Evolutionary conservation across 2,888 invertebrate genomes (phyloP).

Genomic region (Eupithecia dodoneata): DNA sequence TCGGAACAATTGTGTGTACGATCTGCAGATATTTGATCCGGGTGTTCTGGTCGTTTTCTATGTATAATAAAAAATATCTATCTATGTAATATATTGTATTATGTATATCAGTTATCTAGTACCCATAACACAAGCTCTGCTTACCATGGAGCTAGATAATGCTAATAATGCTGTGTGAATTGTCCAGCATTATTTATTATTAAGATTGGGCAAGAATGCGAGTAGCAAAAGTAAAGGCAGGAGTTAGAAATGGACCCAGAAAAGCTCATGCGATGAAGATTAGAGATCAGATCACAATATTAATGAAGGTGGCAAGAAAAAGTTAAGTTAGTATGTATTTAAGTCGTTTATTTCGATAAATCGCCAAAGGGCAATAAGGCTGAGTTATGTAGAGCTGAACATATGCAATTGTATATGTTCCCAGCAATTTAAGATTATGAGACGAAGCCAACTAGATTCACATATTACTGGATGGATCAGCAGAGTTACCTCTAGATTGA

Average conservation of each 20-base stretch:
- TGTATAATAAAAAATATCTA: too few species aligned
- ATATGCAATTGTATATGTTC: too few species aligned
- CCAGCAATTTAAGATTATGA: not conserved
- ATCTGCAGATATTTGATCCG: too few species aligned
- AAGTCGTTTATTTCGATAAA: not conserved
- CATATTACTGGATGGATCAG: not conserved
- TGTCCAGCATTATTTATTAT: too few species aligned
- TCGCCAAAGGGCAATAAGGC: not conserved
- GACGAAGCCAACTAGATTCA: not conserved
- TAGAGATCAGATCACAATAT: not conserved
- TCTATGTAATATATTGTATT: too few species aligned
- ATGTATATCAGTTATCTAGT: too few species aligned
- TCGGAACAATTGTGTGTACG: too few species aligned
- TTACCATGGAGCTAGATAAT: too few species aligned
- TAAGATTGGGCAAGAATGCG: not conserved
- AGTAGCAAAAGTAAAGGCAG: not conserved
- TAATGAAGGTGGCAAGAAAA: not conserved
- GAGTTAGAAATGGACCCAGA: not conserved
- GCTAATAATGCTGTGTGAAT: too few species aligned
- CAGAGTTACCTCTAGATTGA: not conserved
- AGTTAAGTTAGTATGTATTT: too few species aligned
- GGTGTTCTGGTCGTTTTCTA: too few species aligned
- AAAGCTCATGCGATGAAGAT: not conserved
- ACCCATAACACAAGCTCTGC: too few species aligned
- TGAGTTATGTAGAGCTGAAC: not conserved